Base-by-base conservation (phyloP, 2,113 vertebrate species). In the Sturnus vulgaris region DNA sequence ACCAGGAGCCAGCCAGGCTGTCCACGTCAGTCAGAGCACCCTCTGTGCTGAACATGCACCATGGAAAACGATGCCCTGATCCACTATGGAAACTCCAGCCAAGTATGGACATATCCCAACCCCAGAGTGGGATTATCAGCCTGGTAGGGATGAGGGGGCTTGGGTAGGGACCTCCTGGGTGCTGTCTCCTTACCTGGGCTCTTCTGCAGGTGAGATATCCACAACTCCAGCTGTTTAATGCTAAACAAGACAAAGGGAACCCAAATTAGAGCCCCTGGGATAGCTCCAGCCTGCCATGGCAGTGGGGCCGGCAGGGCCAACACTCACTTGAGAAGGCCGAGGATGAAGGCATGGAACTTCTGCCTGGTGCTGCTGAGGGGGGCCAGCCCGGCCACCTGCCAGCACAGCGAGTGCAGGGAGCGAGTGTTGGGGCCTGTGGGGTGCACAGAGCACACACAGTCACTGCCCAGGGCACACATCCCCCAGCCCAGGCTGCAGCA, bases 301-400 rank as follows among this genome's bases (percentile, higher is more conserved):
- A 28, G 19, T 2, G 12, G 39, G 30, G 27, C 39, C 3, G 1
- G 42, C 2, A 1, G 46, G 68, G 22, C 11, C 46, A 33, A 4
- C 95, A 96, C 99, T 98, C 97, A 99, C 99, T 99, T 99, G 83
- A 99, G 95, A 46, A 99, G 98, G 79, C 99, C 99, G 1, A 99
- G 97, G 86, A 99, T 97, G 57, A 99, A 99, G 56, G 99, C 98
- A 0, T 99, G 99, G 96, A 99, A 99, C 72, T 98, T 98, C 92
- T 99, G 99, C 14, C 98, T 98, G 97, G 96, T 97, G 96, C 98
- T 98, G 88, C 91, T 97, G 37, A 99, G 98, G 4, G 99, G 99
- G 5, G 98, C 96, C 88, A 99, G 97, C 37, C 98, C 97, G 4
- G 98, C 98, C 71, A 99, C 98, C 21, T 98, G 98, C 86, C 97